phyloP scores from a whole-genome alignment of 2,888 invertebrate genomes.

The Hypomecis atomaria region DNA sequence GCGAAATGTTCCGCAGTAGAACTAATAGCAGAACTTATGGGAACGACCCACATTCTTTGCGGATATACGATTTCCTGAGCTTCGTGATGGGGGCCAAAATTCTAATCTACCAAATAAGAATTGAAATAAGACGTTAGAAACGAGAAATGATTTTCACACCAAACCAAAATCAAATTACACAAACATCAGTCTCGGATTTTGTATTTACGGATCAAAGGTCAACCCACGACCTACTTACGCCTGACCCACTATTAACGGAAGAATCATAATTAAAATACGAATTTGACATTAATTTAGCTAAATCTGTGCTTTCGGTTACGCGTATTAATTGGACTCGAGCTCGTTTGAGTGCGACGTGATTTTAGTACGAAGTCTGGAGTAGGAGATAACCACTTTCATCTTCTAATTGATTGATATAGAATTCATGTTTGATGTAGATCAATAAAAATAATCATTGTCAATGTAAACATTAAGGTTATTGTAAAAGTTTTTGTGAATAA shows the following conservation, averaged over 20 bases:
- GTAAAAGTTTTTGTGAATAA: no score
- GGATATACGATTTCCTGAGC: no score
- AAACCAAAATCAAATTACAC: slow-evolving; percentile 29
- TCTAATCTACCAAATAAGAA: no score
- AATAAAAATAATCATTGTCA: no score
- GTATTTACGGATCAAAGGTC: slow-evolving; percentile 38
- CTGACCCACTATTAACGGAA: slow-evolving; percentile 44
- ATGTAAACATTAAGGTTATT: no score
- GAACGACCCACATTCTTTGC: no score
- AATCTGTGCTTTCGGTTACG: slow-evolving; percentile 32
- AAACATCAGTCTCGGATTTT: slow-evolving; percentile 26
- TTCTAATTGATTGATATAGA: no score
- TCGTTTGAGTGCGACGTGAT: slow-evolving; percentile 20
- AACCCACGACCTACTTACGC: slow-evolving; percentile 49
- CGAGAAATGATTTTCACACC: slow-evolving; percentile 19
- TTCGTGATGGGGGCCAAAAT: no score
- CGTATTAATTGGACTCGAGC: slow-evolving; percentile 13
- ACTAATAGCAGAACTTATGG: no score
- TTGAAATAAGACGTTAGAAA: slow-evolving; percentile 6
- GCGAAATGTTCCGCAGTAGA: no score
- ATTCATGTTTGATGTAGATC: no score
- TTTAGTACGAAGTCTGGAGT: neutral
- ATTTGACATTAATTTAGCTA: slow-evolving; percentile 30
- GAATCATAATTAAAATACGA: slow-evolving; percentile 30
- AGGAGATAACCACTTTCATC: no score